Percentiles rank a stretch among this genome's conserved stretches.
Evolutionary conservation across 2,888 invertebrate genomes (phyloP).

Genomic region (Heteromurus nitidus): DNA sequence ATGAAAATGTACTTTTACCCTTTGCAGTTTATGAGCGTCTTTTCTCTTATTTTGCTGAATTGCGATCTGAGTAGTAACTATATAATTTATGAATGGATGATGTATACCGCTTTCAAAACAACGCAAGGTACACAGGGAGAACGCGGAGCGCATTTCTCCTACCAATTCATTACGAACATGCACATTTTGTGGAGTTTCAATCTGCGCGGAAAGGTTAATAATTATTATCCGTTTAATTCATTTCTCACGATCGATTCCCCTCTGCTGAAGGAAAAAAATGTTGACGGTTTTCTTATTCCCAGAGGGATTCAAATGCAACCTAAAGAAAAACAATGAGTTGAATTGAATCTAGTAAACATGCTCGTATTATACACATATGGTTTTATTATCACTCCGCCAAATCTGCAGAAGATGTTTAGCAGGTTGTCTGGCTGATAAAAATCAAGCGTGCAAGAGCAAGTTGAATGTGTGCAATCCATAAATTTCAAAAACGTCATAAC

Average conservation of each 20-base stretch:
- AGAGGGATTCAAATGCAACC: neutral
- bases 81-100: conserved; percentile 46
- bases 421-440: conserved; percentile 31
- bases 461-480: conserved; percentile 31
- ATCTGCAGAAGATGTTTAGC: conserved; percentile 13
- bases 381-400: neutral
- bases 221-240: conserved; percentile 40
- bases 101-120: conserved; percentile 29
- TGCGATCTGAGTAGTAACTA: conserved; percentile 24
- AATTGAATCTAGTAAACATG: neutral
- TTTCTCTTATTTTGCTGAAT: conserved; percentile 4
- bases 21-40: too few species aligned
- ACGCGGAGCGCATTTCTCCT: neutral
- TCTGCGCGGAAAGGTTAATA: conserved; percentile 31
- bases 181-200: neutral
- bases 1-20: too few species aligned
- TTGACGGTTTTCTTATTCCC: too few species aligned
- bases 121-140: conserved; percentile 5
- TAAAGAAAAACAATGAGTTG: neutral
- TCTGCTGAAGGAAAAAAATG: neutral
- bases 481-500: conserved; percentile 40
- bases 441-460: conserved; percentile 31
- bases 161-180: conserved; percentile 21
- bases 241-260: conserved; percentile 35
- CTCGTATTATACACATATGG: neutral